Base-by-base conservation (phyloP, 1,140 invertebrate genomes). In the Drosophila melanica region DNA sequence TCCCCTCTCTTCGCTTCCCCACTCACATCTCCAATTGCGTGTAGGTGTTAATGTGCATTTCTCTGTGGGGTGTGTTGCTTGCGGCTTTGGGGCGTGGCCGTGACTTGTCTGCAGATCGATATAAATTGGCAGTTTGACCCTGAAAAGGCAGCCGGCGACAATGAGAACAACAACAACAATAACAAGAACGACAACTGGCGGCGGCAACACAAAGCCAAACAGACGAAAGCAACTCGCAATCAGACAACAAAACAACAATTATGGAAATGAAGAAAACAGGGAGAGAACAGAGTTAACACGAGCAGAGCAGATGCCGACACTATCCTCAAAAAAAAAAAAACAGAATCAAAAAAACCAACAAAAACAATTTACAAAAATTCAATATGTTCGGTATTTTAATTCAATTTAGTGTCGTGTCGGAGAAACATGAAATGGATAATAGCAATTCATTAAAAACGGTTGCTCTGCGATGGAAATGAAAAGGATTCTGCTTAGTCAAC, bases 91-190 rank as follows among this genome's bases (percentile, higher is more conserved):
- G 70, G 70, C 70, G 74, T 74, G 63, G 63, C 27, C 33, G 27
- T 23, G 35, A n/a, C 42, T 35, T 9, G 41, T 65, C 41, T 39
- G 37, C 50, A 62, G 62, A 87, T 86, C 82, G 68, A 86, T 86
- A 79, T 82, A 79, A 79, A 86, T 87, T 87, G 82, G 51, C 79
- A 82, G 74, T 76, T 60, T 86, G 71, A 89, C 82, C 84, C 82
- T 79, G 75, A 79, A 76, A 70, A 67, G 39, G 16, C 54, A 73
- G 48, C 45, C 42, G 55, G 41, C 58, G 45, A 58, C 50, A 59
- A 45, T 57, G 42, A 37, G 60, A 58, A 48, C 50, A 11, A 10
- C 14, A 37, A 59, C 58, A 67, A 39, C 60, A 64, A 33, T 30
- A 62, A 27, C 59, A 45, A 16, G 2, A 42, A 48, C 48, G 27